phyloP scores from a whole-genome alignment of 2,797 vertebrate genomes.

The Hyperoplus lanceolatus region DNA sequence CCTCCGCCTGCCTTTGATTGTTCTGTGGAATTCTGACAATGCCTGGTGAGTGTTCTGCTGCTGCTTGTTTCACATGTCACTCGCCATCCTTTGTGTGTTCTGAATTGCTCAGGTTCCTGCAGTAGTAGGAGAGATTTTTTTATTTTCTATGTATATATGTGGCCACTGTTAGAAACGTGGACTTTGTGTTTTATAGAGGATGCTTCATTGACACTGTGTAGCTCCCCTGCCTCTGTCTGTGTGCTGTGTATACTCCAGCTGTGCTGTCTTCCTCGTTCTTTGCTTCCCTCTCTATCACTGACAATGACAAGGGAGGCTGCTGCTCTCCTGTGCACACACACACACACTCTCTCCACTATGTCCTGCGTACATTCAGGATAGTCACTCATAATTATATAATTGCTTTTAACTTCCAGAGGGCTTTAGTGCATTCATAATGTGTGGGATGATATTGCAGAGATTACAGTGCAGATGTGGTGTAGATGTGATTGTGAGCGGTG shows the following conservation, averaged over 20 bases:
- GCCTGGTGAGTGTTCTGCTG: slow-evolving; percentile 81
- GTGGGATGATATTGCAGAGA: background rate
- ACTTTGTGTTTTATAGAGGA: slow-evolving; percentile 23
- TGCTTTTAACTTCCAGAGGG: slow-evolving; percentile 50
- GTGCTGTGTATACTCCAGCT: slow-evolving; percentile 56
- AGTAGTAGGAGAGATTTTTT: background rate
- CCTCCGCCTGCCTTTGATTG: slow-evolving; percentile 66
- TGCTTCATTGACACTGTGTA: slow-evolving; percentile 62
- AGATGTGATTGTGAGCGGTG: slow-evolving; percentile 17
- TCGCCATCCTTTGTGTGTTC: slow-evolving; percentile 53
- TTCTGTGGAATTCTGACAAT: slow-evolving; percentile 79
- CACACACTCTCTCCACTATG: slow-evolving; percentile 31
- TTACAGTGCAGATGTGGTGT: slow-evolving; percentile 5
- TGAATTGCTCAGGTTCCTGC: slow-evolving; percentile 23
- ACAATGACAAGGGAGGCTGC: slow-evolving; percentile 57
- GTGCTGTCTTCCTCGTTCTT: slow-evolving; percentile 46
- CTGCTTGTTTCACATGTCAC: slow-evolving; percentile 63
- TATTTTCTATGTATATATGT: slow-evolving; percentile 21
- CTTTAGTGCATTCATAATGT: slow-evolving; percentile 26
- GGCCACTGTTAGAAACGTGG: slow-evolving; percentile 30
- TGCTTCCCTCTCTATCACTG: slow-evolving; percentile 53
- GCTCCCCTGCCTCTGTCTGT: slow-evolving; percentile 46
- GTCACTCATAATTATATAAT: slow-evolving; percentile 60
- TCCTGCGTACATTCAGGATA: slow-evolving; percentile 46
- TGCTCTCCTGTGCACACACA: slow-evolving; percentile 32